These are phyloP conservation scores for Drosophila paucipuncta DNA, from an alignment of 2,888 invertebrate genomes.

Conservation along the genomic window DNA sequence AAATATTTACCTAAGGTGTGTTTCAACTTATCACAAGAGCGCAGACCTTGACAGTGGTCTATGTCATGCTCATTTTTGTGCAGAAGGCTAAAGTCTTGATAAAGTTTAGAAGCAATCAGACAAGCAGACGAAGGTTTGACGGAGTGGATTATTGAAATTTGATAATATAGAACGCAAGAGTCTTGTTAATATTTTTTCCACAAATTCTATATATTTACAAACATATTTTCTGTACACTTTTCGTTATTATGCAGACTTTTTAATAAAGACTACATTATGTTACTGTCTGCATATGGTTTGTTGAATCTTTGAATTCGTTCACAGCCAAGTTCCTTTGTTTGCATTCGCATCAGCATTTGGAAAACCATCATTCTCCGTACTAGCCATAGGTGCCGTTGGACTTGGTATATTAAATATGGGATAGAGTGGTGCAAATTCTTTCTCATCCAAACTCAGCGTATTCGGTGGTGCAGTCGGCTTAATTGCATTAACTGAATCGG, in stretches of 20 bases:
- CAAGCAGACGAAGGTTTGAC: background rate
- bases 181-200: background rate
- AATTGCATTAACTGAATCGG: background rate
- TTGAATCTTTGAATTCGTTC: background rate
- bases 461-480: conserved; percentile 47
- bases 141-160: background rate
- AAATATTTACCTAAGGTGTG: background rate
- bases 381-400: conserved; percentile 48
- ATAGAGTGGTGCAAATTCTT: conserved; percentile 74
- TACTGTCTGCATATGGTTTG: background rate
- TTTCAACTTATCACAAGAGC: conserved; percentile 34
- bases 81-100: conserved; percentile 25
- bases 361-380: conserved; percentile 20
- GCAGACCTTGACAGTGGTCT: conserved; percentile 59
- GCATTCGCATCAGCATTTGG: conserved; percentile 37
- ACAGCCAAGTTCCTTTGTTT: conserved; percentile 68
- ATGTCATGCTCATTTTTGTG: conserved; percentile 19
- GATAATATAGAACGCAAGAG: background rate
- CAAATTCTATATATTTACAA: background rate
- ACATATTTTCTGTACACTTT: background rate
- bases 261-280: conserved; percentile 4
- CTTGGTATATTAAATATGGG: conserved; percentile 78
- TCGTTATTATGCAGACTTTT: background rate
- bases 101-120: conserved; percentile 9
- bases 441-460: conserved; percentile 54